Evolutionary conservation across 2,797 vertebrate genomes (phyloP), one percentile per base, ranked within the genome.

Genomic region (Mormyrops attenuatus): DNA sequence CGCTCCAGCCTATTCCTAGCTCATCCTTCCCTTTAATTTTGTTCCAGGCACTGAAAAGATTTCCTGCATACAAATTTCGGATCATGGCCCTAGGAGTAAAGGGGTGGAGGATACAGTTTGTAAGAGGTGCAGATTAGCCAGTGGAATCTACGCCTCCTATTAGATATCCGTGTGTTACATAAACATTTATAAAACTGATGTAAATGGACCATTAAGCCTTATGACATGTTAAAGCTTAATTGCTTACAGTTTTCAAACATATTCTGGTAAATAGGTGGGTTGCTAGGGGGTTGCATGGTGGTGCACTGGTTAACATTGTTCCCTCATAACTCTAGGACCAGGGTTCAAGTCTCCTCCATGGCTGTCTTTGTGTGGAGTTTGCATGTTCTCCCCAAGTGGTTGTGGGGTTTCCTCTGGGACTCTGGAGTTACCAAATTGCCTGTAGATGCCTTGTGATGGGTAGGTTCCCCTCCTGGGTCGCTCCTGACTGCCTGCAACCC

Each of bases 201-300:
- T 90, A 92, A 91, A 92, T 88, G 82, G 22, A 77, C 77, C 41
- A 90, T 92, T 92, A 91, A 89, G 84, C 85, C 85, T 66, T 89
- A 89, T 90, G 90, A 88, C 77, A 89, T 89, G 52, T 73, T 73
- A 15, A 73, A 38, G 8, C 30, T 73, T 1, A 52, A 44, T 87
- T 50, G n/a, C 80, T 52, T 20, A 30, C 5, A 34, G 88, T 82
- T 82, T 47, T 47, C 41, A 80, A 80, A 82, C 13, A 41, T 17
- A 30, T 82, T 22, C 2, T 1, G 2, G 17, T 82, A 1, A 82
- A 82, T 11, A 20, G 41, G 77, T 3, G 77, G 3, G 5, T 17
- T 38, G 26, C 13, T 30, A 34, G n/a, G 57, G 57, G 60, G 9
- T 0, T 8, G 60, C 3, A 17, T n/a, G 53, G 50, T n/a, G 13